Base-by-base conservation (phyloP, 2,113 vertebrate species). In the Hydrolagus affinis region DNA sequence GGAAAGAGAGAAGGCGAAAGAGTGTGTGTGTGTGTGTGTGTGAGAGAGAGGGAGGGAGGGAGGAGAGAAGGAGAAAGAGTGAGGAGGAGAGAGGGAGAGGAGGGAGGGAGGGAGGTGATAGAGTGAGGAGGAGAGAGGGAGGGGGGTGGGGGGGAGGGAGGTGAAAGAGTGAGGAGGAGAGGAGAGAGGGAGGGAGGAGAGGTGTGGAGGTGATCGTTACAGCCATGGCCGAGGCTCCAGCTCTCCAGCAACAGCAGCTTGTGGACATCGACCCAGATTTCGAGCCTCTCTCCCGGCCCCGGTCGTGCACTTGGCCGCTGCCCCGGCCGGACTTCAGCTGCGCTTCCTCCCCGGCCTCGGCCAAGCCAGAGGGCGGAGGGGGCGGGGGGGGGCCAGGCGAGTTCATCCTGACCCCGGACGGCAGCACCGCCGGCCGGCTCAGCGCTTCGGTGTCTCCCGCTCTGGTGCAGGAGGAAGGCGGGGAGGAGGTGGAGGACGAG, bases 231-330 rank as follows among this genome's bases (percentile, higher is more conserved):
- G 94, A 95, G 90, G 93, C 94, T 85, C 92, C 94, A 75, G 93
- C 91, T 87, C 91, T 90, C 89, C 93, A 94, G 87, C 93, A 91
- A 88, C 91, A 89, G 89, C 93, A 94, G 87, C 89, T 93, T 88
- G 95, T 94, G 90, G 94, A 94, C 87, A 95, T 95, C 90, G 95
- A 96, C 94, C 94, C 94, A 88, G 96, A 96, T 88, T 97, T 96
- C 77, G 95, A 96, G 91, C 95, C 95, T 75, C 91, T 95, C 56
- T 89, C 94, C 85, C 94, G 94, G 89, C 95, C 92, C 85, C 96
- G 92, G 87, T 98, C 94, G 87, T 98, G 90, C 94, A 95, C 94
- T 89, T 97, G 90, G 94, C 95, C 91, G 86, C 90, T 98, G 88
- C 97, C 76, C 95, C 96, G 87, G 95, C 96, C 66, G 92, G 96